Base-by-base conservation (phyloP, 2,113 vertebrate species). In the Melanocharis versteri region DNA sequence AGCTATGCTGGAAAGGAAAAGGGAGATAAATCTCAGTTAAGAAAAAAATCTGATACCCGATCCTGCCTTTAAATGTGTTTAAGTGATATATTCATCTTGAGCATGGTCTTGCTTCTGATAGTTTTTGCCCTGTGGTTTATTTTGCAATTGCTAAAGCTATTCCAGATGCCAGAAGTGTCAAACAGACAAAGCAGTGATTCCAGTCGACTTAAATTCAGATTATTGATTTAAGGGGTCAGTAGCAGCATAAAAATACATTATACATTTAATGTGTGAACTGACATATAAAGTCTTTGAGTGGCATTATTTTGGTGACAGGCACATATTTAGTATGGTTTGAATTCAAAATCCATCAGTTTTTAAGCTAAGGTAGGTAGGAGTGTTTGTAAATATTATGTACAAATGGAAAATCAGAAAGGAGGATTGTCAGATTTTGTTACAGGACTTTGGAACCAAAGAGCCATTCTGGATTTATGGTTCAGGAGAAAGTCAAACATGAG, bases 101-200 rank as follows among this genome's bases (percentile, higher is more conserved):
- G 56, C 89, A 35, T 24, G 47, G 80, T 75, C 83, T 92, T 83
- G 51, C 85, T 91, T 80, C 88, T 82, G 44, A 81, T 93, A 83
- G 68, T 48, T 87, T 94, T 92, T 94, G 89, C 92, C 85, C 83
- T 78, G 80, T 60, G n/a, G 72, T 84, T 90, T 90, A 84, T 84
- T 84, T 84, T 94, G 84, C 71, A 94, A 77, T 93, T 40, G 10
- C 83, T 88, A 88, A 96, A 96, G 75, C 88, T 93, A 27, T 96
- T 96, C 96, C 95, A 96, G 92, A 94, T 97, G 91, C 85, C 87
- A 51, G 45, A 94, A 76, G 73, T 80, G 81, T 90, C 94, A 87
- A 54, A 54, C 68, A 71, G 80, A 78, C 78, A 58, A 70, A 89
- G 79, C 91, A 68, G 83, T 54, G 65, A 65, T 81, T 87, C 92